Percentiles rank a stretch among this genome's conserved stretches.
Conservation (phyloP, 1,140 invertebrate genomes). For the Zaprionus camerounensis region DNA sequence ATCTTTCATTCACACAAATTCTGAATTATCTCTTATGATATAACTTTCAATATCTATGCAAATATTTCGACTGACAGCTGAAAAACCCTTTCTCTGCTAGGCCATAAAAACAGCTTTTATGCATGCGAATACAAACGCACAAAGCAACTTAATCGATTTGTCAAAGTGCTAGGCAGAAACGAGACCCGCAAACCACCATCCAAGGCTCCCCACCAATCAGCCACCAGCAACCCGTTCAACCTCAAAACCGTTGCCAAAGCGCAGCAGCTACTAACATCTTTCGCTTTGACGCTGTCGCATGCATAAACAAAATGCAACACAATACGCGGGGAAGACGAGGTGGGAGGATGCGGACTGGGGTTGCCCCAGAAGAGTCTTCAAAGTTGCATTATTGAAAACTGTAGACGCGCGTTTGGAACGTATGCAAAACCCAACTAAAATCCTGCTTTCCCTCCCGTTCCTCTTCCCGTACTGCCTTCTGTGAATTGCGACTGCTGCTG, state of each 20-base stretch:
- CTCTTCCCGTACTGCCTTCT: not conserved
- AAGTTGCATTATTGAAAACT: conserved; percentile 78
- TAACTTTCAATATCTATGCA: conserved; percentile 6
- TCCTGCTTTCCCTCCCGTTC: not conserved
- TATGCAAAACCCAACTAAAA: conserved; percentile 23
- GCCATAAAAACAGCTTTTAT: conserved; percentile 14
- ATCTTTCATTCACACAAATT: not conserved
- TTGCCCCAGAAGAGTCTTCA: conserved; percentile 44
- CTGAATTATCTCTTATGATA: not conserved
- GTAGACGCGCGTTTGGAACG: conserved; percentile 41
- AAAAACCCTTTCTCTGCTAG: not conserved
- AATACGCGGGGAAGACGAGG: conserved; percentile 45
- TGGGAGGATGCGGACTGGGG: not conserved
- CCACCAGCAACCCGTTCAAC: not conserved
- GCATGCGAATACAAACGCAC: conserved; percentile 11
- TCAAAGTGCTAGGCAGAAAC: conserved; percentile 26
- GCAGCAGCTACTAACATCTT: conserved; percentile 44
- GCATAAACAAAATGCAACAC: conserved; percentile 81
- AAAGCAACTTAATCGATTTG: conserved; percentile 31
- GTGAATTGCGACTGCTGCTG: conserved; percentile 1
- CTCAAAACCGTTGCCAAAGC: not conserved
- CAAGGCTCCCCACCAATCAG: not conserved
- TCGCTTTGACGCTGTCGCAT: conserved; percentile 70
- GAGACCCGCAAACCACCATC: not conserved
- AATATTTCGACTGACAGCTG: not conserved